These are phyloP conservation scores for Lordiphosa mommai DNA, from an alignment of 1,140 invertebrate genomes.

Conservation along the genomic window DNA sequence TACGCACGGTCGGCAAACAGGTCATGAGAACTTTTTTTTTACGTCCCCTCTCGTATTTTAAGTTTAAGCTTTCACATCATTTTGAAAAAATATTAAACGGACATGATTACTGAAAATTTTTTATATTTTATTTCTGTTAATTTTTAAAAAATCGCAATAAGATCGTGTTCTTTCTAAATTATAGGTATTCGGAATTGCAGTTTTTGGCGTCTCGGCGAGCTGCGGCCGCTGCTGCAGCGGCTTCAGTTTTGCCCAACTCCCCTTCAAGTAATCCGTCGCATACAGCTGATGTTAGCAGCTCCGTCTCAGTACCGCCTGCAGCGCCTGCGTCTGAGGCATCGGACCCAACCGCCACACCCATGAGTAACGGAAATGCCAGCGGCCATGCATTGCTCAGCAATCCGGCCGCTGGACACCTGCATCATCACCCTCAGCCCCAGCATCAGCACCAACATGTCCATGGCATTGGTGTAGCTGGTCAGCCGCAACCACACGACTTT, in stretches of 20 bases:
- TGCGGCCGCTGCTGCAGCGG: slow-evolving; percentile 77
- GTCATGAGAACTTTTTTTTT: too few species aligned
- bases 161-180: slow-evolving; percentile 2
- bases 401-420: slow-evolving; percentile 13
- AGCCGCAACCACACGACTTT: slow-evolving; percentile 79
- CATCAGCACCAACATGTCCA: slow-evolving; percentile 35
- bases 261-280: slow-evolving; percentile 24
- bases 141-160: not conserved
- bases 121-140: not conserved
- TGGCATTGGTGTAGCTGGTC: slow-evolving; percentile 27
- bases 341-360: slow-evolving; percentile 21
- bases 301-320: slow-evolving; percentile 28
- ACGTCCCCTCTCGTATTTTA: too few species aligned
- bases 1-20: too few species aligned
- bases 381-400: slow-evolving; percentile 13
- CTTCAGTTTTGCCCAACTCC: slow-evolving; percentile 55
- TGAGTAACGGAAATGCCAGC: slow-evolving; percentile 16
- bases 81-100: too few species aligned
- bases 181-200: slow-evolving; percentile 72
- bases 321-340: slow-evolving; percentile 5
- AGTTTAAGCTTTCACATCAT: too few species aligned
- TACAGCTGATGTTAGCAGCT: slow-evolving; percentile 44
- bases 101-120: too few species aligned
- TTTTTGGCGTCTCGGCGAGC: slow-evolving; percentile 74
- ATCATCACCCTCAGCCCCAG: slow-evolving; percentile 40